Conservation (phyloP, 2,113 vertebrate genomes). For the Amazona guildingii region DNA sequence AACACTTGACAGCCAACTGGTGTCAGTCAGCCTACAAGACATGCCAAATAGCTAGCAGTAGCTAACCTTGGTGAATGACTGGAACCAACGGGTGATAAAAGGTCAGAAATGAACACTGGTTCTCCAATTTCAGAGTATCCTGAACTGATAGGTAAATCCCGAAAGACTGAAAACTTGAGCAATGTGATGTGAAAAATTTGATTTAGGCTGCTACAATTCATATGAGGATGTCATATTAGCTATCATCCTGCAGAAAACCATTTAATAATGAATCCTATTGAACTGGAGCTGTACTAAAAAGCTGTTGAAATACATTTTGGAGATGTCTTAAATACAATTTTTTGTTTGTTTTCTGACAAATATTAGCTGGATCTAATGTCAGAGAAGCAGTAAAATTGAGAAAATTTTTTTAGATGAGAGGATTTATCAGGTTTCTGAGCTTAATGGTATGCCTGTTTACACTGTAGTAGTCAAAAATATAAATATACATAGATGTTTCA, state of each 20-base stretch:
- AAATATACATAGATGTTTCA: not conserved
- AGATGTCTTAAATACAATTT: not conserved
- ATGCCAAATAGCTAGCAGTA: not conserved
- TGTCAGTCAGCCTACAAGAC: not conserved
- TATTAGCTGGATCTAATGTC: not conserved
- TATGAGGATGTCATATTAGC: not conserved
- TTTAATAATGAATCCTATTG: slow-evolving; percentile 15
- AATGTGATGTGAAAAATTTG: not conserved
- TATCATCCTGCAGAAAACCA: not conserved
- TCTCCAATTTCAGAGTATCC: not conserved
- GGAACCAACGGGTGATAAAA: not conserved
- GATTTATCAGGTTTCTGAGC: not conserved
- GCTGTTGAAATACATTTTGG: not conserved
- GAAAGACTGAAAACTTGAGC: not conserved
- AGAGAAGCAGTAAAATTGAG: not conserved
- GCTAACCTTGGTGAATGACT: not conserved
- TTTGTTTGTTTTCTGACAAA: slow-evolving; percentile 15
- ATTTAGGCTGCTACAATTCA: not conserved
- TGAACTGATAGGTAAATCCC: not conserved
- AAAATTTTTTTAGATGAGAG: slow-evolving; percentile 1
- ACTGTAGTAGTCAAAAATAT: not conserved
- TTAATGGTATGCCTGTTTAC: not conserved
- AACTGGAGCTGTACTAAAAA: not conserved
- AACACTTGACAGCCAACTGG: not conserved
- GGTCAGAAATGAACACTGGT: not conserved